phyloP scores from a whole-genome alignment of 2,888 invertebrate species.

The Apodemia hepburni region DNA sequence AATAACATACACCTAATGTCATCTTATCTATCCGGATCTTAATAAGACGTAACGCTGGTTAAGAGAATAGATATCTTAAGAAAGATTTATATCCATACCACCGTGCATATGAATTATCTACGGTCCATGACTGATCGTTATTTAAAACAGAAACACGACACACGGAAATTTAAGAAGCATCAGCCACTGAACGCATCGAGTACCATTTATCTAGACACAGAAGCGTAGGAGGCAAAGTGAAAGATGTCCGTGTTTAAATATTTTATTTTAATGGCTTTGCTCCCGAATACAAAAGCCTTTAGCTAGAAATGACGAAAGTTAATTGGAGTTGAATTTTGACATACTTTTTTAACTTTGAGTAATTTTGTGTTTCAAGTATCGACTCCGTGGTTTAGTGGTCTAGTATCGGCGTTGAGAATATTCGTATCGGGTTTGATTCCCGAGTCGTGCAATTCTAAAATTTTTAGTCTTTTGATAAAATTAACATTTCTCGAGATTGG shows the following conservation, averaged over 20 bases:
- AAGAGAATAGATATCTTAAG: slow-evolving; percentile 37
- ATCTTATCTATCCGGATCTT: slow-evolving; percentile 29
- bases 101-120: slow-evolving; percentile 39
- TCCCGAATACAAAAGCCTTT: not conserved
- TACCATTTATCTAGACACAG: slow-evolving; percentile 50
- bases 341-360: no score
- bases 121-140: slow-evolving; percentile 57
- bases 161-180: slow-evolving; percentile 38
- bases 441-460: no score
- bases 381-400: not conserved
- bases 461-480: no score
- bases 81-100: slow-evolving; percentile 39
- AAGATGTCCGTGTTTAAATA: slow-evolving; percentile 1
- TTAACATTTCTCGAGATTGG: no score
- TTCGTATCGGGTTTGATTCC: no score
- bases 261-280: slow-evolving; percentile 6
- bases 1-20: slow-evolving; percentile 29
- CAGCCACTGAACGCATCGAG: slow-evolving; percentile 31
- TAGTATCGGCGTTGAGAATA: no score
- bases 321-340: not conserved
- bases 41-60: slow-evolving; percentile 38
- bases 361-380: no score
- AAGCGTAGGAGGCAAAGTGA: slow-evolving; percentile 57
- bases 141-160: slow-evolving; percentile 51
- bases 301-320: not conserved